These are phyloP conservation scores for Camponotus floridanus DNA, from an alignment of 1,140 invertebrate genomes.

Conservation along the genomic window DNA sequence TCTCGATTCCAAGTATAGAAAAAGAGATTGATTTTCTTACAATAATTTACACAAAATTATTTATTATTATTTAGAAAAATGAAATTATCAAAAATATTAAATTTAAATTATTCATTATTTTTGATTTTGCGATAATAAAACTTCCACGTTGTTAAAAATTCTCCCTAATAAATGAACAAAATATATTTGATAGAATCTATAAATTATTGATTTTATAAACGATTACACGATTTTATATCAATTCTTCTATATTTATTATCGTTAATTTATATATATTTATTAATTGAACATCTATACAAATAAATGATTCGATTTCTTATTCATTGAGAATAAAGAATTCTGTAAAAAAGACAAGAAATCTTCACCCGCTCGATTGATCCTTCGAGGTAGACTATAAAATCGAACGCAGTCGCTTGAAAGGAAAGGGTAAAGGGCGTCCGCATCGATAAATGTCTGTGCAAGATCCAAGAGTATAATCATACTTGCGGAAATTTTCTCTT, in stretches of 20 bases:
- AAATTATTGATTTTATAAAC: not conserved
- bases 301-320: not conserved
- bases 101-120: too few species aligned
- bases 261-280: not conserved
- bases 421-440: not conserved
- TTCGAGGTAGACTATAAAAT: constrained; percentile 33
- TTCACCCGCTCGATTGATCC: constrained; percentile 42
- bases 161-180: not conserved
- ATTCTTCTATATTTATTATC: not conserved
- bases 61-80: too few species aligned
- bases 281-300: not conserved
- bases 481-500: not conserved
- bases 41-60: too few species aligned
- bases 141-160: not conserved
- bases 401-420: constrained; percentile 40
- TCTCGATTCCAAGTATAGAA: not conserved
- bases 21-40: too few species aligned
- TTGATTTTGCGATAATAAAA: not conserved
- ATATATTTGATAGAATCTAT: not conserved
- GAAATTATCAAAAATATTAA: too few species aligned
- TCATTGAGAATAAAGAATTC: not conserved
- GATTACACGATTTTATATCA: not conserved
- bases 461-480: not conserved
- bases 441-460: not conserved
- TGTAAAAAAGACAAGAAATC: not conserved